Evolutionary conservation across 2,888 invertebrate species (phyloP).

Genomic region (Pachliopta kotzebuea): DNA sequence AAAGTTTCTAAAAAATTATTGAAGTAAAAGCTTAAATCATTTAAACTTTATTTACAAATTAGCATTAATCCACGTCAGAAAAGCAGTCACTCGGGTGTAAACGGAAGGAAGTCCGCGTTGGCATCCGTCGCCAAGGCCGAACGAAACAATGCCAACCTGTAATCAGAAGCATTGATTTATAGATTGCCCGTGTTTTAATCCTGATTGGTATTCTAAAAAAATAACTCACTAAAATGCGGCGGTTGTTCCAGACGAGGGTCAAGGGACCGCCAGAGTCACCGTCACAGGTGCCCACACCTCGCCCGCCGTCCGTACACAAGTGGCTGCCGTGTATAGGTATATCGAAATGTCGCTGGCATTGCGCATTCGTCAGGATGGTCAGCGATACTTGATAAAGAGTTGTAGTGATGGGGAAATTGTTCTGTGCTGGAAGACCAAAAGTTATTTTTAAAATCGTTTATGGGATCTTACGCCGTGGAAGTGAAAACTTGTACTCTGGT

Average conservation of each 20-base stretch:
- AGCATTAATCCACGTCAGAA: constrained; percentile 52
- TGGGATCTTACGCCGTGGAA: no score
- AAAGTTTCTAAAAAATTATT: no score
- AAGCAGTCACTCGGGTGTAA: constrained; percentile 55
- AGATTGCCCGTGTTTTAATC: no score
- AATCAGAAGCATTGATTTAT: constrained; percentile 28
- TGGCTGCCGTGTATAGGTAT: constrained; percentile 59
- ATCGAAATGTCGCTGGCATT: constrained; percentile 63
- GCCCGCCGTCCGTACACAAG: constrained; percentile 66
- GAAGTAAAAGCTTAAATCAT: no score
- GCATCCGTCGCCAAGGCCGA: constrained; percentile 49
- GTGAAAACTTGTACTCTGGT: no score
- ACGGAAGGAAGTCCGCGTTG: constrained; percentile 55
- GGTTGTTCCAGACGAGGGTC: constrained; percentile 45
- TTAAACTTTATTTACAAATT: constrained; percentile 36
- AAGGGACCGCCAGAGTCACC: constrained; percentile 69
- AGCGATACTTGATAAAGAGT: constrained; percentile 46
- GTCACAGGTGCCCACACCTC: constrained; percentile 69
- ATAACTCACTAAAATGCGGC: constrained; percentile 48
- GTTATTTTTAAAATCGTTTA: no score
- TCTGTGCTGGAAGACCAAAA: constrained; percentile 45
- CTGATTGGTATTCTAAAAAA: no score
- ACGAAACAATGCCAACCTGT: constrained; percentile 55
- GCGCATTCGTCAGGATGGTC: constrained; percentile 55
- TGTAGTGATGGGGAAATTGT: constrained; percentile 45